Percentiles rank a stretch among this genome's conserved stretches.
Conservation (phyloP, 2,113 vertebrate genomes). For the Perognathus longimembris region DNA sequence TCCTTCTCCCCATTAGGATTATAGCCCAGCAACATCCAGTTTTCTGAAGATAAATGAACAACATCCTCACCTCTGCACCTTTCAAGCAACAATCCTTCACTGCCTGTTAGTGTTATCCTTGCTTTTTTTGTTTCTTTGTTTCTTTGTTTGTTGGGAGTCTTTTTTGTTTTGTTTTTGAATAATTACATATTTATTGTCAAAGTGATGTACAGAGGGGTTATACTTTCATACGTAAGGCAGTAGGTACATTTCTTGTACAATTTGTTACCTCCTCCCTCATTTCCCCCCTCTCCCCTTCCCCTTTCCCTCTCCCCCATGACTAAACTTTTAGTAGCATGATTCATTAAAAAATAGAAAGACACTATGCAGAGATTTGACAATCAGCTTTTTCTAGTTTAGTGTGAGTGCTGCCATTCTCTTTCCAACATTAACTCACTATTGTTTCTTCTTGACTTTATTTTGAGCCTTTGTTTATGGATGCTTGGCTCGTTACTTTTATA, state of each 20-base stretch:
- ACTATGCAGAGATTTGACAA: conserved; percentile 11
- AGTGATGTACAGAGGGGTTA: too few species aligned
- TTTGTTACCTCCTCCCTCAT: too few species aligned
- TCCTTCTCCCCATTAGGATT: too few species aligned
- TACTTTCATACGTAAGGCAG: too few species aligned
- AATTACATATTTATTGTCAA: too few species aligned
- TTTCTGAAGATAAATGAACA: conserved; percentile 43
- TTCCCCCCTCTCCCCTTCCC: too few species aligned
- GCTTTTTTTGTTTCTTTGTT: too few species aligned
- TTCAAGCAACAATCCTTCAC: neutral
- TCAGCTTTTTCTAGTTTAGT: neutral
- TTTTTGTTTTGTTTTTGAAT: too few species aligned
- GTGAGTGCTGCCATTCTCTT: conserved; percentile 8
- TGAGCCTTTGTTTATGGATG: conserved; percentile 16
- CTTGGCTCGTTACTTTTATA: conserved; percentile 45
- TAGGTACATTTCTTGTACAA: too few species aligned
- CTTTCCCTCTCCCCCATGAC: too few species aligned
- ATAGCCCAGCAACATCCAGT: conserved; percentile 46
- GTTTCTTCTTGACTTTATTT: neutral
- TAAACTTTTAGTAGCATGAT: neutral
- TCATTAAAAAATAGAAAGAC: neutral
- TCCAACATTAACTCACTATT: conserved; percentile 38
- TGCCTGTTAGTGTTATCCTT: accelerated
- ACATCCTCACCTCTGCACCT: neutral
- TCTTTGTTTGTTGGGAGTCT: too few species aligned